Percentiles rank a stretch among this genome's conserved stretches.
These are phyloP conservation scores for Eledona agricola DNA, from an alignment of 2,888 invertebrate species.

Conservation along the genomic window DNA sequence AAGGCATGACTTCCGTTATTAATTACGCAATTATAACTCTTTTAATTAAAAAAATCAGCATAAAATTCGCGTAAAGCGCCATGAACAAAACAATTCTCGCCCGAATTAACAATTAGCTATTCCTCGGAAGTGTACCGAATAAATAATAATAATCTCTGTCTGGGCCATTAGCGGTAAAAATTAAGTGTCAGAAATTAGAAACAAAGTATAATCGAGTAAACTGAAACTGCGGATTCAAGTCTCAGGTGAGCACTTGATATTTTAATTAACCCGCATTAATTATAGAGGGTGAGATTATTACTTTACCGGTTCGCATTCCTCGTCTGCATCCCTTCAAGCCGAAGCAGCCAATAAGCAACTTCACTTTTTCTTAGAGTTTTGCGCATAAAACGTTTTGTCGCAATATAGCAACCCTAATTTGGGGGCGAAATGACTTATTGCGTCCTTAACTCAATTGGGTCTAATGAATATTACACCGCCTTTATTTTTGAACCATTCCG, in stretches of 20 bases:
- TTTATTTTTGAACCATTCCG: too few relatives aligned
- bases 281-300: conserved; percentile 55
- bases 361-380: too few relatives aligned
- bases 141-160: conserved; percentile 60
- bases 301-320: conserved; percentile 45
- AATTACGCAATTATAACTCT: conserved; percentile 54
- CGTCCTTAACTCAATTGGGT: too few relatives aligned
- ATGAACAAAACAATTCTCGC: conserved; percentile 53
- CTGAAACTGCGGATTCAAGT: conserved; percentile 54
- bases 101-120: conserved; percentile 58
- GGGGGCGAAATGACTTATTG: too few relatives aligned
- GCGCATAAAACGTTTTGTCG: too few relatives aligned
- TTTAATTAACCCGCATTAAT: conserved; percentile 61
- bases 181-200: conserved; percentile 58
- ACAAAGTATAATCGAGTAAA: conserved; percentile 57
- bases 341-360: too few relatives aligned
- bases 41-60: conserved; percentile 57
- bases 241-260: conserved; percentile 60
- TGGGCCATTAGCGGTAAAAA: conserved; percentile 58
- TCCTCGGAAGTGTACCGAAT: conserved; percentile 53
- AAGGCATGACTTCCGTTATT: conserved; percentile 49
- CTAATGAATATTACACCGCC: too few relatives aligned
- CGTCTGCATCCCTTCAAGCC: conserved; percentile 41
- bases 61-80: conserved; percentile 51
- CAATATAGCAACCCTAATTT: too few relatives aligned